Percentiles rank a stretch among this genome's conserved stretches.
Conservation (phyloP, 2,888 invertebrate genomes). For the Volucella inflata region DNA sequence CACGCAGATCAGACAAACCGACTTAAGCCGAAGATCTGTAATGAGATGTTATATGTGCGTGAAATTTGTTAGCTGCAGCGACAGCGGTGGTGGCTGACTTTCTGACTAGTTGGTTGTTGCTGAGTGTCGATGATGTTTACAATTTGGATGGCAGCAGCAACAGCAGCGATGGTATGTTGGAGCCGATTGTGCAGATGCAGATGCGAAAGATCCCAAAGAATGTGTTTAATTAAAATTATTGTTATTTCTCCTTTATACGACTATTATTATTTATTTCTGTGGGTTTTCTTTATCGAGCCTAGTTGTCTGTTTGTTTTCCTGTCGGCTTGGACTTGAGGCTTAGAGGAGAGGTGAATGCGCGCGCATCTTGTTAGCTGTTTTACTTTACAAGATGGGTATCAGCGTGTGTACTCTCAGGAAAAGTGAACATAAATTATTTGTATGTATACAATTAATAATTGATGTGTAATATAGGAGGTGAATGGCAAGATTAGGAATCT, state of each 20-base stretch:
- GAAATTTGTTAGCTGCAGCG: constrained; percentile 57
- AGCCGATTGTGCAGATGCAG: constrained; percentile 66
- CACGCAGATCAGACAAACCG: constrained; percentile 56
- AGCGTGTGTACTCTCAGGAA: constrained; percentile 33
- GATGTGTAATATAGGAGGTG: constrained; percentile 74
- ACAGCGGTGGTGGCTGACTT: background rate
- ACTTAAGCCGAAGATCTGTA: constrained; percentile 61
- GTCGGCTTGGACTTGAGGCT: constrained; percentile 14
- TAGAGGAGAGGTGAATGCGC: constrained; percentile 16
- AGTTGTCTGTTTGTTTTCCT: constrained; percentile 19
- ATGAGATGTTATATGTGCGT: constrained; percentile 72
- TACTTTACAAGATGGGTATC: constrained; percentile 71
- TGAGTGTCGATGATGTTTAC: constrained; percentile 3
- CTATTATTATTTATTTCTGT: constrained; percentile 66
- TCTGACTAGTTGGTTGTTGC: background rate
- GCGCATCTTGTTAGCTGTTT: constrained; percentile 71
- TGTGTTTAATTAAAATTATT: constrained; percentile 75
- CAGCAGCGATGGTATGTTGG: constrained; percentile 21
- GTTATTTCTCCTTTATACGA: constrained; percentile 71
- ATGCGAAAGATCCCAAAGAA: constrained; percentile 42
- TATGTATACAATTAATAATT: constrained; percentile 73
- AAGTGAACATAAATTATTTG: constrained; percentile 71
- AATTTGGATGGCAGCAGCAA: background rate
- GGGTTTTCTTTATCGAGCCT: constrained; percentile 5
- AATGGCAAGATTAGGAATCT: constrained; percentile 69